These are phyloP conservation scores for Rafetus swinhoei DNA, from an alignment of 2,113 vertebrate genomes.

Conservation along the genomic window DNA sequence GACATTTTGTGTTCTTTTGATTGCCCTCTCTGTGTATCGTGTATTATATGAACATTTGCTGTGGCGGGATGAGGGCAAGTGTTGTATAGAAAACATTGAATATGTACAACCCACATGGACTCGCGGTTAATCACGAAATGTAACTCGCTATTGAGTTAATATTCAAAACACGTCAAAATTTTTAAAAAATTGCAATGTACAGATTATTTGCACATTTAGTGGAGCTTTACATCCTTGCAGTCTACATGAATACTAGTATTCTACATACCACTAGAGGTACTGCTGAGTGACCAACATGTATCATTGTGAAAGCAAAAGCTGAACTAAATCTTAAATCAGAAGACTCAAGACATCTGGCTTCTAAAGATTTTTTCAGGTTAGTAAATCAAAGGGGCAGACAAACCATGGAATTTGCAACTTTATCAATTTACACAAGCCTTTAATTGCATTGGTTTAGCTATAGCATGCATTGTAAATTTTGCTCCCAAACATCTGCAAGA, in stretches of 20 bases:
- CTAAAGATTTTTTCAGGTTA: not conserved
- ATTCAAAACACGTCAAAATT: not conserved
- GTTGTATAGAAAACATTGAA: not conserved
- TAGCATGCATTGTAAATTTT: not conserved
- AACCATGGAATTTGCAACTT: not conserved
- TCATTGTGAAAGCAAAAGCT: constrained; percentile 1
- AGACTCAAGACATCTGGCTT: not conserved
- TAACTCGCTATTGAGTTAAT: not conserved
- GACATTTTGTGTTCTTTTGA: not conserved
- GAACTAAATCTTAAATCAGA: constrained; percentile 1
- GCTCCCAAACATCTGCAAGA: not conserved
- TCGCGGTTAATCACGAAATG: accelerated
- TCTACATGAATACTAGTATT: not conserved
- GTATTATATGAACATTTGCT: not conserved
- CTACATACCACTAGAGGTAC: not conserved
- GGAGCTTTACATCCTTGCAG: constrained; percentile 28
- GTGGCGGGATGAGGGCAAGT: not conserved
- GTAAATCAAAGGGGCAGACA: not conserved
- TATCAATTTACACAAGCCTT: constrained; percentile 8
- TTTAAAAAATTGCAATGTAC: not conserved
- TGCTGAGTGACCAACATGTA: constrained; percentile 23
- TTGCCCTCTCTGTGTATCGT: not conserved
- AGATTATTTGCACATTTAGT: not conserved
- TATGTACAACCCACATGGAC: not conserved
- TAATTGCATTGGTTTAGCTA: not conserved